Percentiles rank a stretch among this genome's conserved stretches.
phyloP scores from a whole-genome alignment of 1,140 invertebrate species.

The Tribolium castaneum region DNA sequence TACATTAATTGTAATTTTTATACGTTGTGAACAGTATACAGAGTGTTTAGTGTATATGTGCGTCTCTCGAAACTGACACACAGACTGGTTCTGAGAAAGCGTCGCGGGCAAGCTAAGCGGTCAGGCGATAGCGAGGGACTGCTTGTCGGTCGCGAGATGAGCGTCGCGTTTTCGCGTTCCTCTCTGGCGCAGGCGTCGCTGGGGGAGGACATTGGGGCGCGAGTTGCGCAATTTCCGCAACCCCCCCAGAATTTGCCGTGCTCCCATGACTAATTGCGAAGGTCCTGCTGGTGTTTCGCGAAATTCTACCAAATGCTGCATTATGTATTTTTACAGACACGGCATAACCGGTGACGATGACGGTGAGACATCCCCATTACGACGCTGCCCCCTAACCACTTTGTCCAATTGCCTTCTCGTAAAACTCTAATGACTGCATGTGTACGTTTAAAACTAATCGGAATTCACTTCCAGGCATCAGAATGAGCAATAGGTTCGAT shows the following conservation, averaged over 20 bases:
- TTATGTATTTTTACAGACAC: slow-evolving; percentile 8
- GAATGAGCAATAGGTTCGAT: too few relatives aligned
- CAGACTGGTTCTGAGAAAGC: slow-evolving; percentile 62
- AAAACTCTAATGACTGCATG: too few relatives aligned
- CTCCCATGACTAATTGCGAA: slow-evolving; percentile 51
- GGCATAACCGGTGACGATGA: background rate
- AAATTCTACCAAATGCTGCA: background rate
- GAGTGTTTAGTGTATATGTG: slow-evolving; percentile 51
- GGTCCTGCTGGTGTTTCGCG: slow-evolving; percentile 31
- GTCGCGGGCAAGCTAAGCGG: slow-evolving; percentile 65
- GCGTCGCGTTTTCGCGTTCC: slow-evolving; percentile 53
- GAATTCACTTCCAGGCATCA: too few relatives aligned
- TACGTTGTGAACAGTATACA: slow-evolving; percentile 42
- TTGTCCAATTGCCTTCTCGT: background rate
- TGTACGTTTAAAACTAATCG: too few relatives aligned
- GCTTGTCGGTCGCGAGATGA: slow-evolving; percentile 51
- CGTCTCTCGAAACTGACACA: slow-evolving; percentile 63
- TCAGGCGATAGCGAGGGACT: slow-evolving; percentile 65
- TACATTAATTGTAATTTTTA: slow-evolving; percentile 2
- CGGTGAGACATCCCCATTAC: slow-evolving; percentile 10
- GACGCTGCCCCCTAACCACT: background rate
- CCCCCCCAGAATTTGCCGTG: slow-evolving; percentile 44
- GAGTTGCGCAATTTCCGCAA: slow-evolving; percentile 53
- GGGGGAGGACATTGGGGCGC: slow-evolving; percentile 36
- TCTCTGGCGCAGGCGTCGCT: slow-evolving; percentile 37